These are phyloP conservation scores for Sebastes steindachneri DNA, from an alignment of 2,797 vertebrate genomes.

Conservation along the genomic window DNA sequence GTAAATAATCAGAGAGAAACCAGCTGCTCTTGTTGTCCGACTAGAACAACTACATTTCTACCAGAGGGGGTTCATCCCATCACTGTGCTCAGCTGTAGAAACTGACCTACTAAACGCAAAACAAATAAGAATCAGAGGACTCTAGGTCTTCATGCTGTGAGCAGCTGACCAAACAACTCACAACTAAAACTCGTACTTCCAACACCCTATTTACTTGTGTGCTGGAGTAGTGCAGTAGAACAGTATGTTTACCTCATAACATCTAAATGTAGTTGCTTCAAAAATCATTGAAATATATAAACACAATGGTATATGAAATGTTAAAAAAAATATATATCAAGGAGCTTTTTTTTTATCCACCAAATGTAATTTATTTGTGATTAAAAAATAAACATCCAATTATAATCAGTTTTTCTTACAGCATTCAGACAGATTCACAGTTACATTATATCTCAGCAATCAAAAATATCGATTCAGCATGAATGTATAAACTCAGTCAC, in stretches of 20 bases:
- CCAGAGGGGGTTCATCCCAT: accelerated
- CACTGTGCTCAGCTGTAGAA: conserved; percentile 34
- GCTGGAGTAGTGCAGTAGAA: too few species aligned
- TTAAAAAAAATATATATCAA: background rate
- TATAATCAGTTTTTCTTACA: conserved; percentile 25
- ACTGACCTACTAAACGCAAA: conserved; percentile 12
- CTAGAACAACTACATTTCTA: background rate
- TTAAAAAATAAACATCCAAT: conserved; percentile 56
- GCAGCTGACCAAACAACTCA: conserved; percentile 50
- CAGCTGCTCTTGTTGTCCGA: background rate
- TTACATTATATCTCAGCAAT: conserved; percentile 21
- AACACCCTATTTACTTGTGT: background rate
- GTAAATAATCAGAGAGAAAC: too few species aligned
- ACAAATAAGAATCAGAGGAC: background rate
- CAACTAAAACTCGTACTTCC: too few species aligned
- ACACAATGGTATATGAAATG: background rate
- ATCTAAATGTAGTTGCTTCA: background rate
- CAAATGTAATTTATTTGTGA: conserved; percentile 59
- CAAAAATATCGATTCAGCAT: conserved; percentile 2
- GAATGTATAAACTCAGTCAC: background rate
- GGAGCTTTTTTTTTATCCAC: background rate
- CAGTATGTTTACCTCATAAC: too few species aligned
- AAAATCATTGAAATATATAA: background rate
- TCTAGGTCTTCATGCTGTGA: background rate
- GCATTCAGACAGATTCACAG: conserved; percentile 62